Base-by-base conservation (phyloP, 2,888 invertebrate species). In the Nemoura dubitans region DNA sequence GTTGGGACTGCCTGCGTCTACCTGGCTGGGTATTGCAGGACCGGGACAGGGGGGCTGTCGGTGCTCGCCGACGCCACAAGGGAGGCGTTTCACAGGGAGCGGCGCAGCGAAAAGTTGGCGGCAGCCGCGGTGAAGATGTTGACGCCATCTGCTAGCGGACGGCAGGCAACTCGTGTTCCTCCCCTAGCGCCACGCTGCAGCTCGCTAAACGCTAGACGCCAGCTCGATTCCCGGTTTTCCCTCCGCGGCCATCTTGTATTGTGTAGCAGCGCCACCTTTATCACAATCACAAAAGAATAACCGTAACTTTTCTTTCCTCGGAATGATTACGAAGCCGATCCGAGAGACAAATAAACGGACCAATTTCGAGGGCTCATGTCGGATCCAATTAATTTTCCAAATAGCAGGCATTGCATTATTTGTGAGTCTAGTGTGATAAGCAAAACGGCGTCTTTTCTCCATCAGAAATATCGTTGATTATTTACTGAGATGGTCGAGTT, bases 381-480 rank as follows among this genome's bases (percentile, higher is more conserved):
- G 59, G 59, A 59, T 59, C 59, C 59, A 59, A 59, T 59, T 59
- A 59, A 59, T 59, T 16, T 59, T 21, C 59, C 59, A 14, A 59
- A 1, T 59, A 3, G 59, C 59, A 21, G 14, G 59, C 59, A 59
- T 59, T 59, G 59, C 14, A 59, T 59, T 59, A 59, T 59, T 16
- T 59, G 59, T 59, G 59, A 10, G 16, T 59, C 59, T 59, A 7
- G 59, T 59, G 59, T 59, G 59, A 59, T 59, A 59, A 59, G 59
- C 59, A 59, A 59, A 59, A 59, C 59, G 59, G 21, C 59, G 59
- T 59, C 59, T 59, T 59, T 59, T 21, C 21, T 59, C 59, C 59
- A 59, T 59, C 59, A 59, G 59, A 59, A 59, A 59, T 59, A 59
- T 59, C 59, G 59, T 59, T 59, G 59, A 59, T 59, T 59, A 59